Evolutionary conservation across 2,113 vertebrate species (phyloP), one percentile per base, ranked within the genome.

Genomic region (Sapayoa aenigma): DNA sequence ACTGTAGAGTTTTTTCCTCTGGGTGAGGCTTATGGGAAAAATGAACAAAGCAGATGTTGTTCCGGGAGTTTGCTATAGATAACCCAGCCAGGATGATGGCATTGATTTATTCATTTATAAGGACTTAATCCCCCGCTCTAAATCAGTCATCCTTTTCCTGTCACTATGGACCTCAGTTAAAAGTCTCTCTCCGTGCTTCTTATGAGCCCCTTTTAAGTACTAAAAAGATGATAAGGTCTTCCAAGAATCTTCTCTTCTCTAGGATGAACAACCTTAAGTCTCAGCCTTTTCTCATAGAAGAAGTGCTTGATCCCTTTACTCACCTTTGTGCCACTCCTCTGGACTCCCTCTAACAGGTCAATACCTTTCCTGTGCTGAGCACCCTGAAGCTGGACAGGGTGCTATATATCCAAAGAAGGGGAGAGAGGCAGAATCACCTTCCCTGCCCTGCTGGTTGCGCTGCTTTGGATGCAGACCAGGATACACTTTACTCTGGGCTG

Each of bases 361-460:
- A 16, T 6, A 5, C 42, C 5, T 47, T 47, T 65, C 44, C 14
- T 41, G 6, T 15, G 9, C 42, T 81, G 24, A 25, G 33, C 11
- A 27, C 20, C 11, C 8, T 31, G 68, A 28, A n/a, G 20, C 5
- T 41, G 4, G 17, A 35, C 2, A 5, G 6, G 11, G 5, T 23
- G 5, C 5, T 24, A 2, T 37, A n/a, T 59, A 8, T 39, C 2
- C 8, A 58, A 71, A 71, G 17, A 12, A 9, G 35, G 62, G 37
- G 14, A 78, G 22, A 84, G 31, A 4, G 7, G 9, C 6, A 60
- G 20, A 66, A 73, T 59, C 9, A 5, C 5, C 16, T 68, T 5
- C 8, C 17, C 68, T 7, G 1, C 6, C 24, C 5, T 21, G 9
- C 46, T 73, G 13, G 2, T 24, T 28, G 23, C 0, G 0, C 4